A percentile compares a stretch with the other conserved stretches of the same genome.
Conservation (phyloP, 2,113 vertebrate genomes). For the Nematolebias whitei region DNA sequence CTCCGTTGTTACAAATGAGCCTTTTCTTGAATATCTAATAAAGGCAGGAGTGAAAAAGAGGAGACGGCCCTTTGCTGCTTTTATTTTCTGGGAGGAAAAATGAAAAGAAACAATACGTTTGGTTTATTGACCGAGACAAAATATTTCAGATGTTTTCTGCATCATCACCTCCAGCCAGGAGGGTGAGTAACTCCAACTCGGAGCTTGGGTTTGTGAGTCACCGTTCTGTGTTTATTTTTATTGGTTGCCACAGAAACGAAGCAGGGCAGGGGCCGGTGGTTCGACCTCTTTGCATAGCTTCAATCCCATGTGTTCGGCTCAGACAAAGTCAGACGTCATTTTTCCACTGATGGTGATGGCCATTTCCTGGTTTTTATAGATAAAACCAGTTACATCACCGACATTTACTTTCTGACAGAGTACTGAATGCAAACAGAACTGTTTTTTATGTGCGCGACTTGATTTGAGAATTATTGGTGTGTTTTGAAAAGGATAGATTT, state of each 20-base stretch:
- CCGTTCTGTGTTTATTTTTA: slow-evolving; percentile 68
- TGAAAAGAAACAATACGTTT: slow-evolving; percentile 18
- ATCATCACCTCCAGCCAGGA: slow-evolving; percentile 17
- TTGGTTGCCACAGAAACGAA: slow-evolving; percentile 80
- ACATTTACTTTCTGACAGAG: slow-evolving; percentile 1
- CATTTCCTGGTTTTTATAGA: slow-evolving; percentile 15
- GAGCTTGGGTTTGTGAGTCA: slow-evolving; percentile 57
- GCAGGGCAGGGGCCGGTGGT: slow-evolving; percentile 47
- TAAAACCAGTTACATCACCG: slow-evolving; percentile 7
- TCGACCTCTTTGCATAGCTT: slow-evolving; percentile 42
- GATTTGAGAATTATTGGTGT: too few species aligned
- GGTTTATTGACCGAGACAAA: slow-evolving; percentile 39
- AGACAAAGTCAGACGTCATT: slow-evolving; percentile 39
- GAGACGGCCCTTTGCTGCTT: slow-evolving; percentile 31
- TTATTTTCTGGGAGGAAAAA: slow-evolving; percentile 26
- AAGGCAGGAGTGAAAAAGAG: slow-evolving; percentile 28
- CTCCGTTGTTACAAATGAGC: slow-evolving; percentile 75
- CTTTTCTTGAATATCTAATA: slow-evolving; percentile 54
- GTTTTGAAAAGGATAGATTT: slow-evolving; percentile 18
- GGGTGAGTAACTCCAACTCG: slow-evolving; percentile 29
- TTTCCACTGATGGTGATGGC: slow-evolving; percentile 23
- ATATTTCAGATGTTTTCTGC: slow-evolving; percentile 39
- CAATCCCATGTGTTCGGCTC: slow-evolving; percentile 55
- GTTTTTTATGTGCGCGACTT: too few species aligned
- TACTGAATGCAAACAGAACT: background rate